A percentile compares a stretch with the other conserved stretches of the same genome.
Conservation (phyloP, 2,888 invertebrate species). For the Pristionchus mayeri region DNA sequence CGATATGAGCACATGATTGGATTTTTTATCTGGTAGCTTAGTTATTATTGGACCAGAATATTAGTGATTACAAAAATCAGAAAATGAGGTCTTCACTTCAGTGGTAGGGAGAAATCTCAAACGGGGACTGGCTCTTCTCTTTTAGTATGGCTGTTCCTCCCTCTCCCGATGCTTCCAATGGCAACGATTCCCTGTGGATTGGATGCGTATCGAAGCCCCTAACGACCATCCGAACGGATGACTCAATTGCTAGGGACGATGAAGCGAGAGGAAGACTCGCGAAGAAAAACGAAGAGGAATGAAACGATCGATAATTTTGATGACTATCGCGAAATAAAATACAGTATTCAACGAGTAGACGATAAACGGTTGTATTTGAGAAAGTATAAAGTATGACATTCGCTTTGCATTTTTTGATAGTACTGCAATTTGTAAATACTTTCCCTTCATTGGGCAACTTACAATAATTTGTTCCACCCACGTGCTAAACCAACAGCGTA, state of each 20-base stretch:
- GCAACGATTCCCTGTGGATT: background rate
- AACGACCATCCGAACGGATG: background rate
- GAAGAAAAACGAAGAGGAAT: background rate
- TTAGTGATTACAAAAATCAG: background rate
- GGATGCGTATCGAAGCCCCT: background rate
- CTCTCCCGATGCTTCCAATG: background rate
- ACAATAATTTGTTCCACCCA: background rate
- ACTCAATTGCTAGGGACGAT: background rate
- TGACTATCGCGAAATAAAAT: background rate
- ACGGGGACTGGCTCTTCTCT: too few relatives aligned
- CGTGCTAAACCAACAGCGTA: background rate
- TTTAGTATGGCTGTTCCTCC: background rate
- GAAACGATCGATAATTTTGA: background rate
- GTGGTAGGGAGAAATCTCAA: too few relatives aligned
- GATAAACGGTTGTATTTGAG: background rate
- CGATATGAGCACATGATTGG: too few relatives aligned
- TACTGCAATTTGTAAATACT: background rate
- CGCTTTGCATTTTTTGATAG: background rate
- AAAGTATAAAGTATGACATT: background rate
- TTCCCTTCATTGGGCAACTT: background rate
- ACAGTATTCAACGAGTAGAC: background rate
- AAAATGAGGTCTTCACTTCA: background rate
- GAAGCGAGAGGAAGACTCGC: background rate
- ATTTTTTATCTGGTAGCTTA: too few relatives aligned
- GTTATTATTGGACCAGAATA: background rate